Percentiles rank a stretch among this genome's conserved stretches.
These are phyloP conservation scores for Panthera tigris DNA, from an alignment of 2,113 vertebrate species.

Conservation along the genomic window DNA sequence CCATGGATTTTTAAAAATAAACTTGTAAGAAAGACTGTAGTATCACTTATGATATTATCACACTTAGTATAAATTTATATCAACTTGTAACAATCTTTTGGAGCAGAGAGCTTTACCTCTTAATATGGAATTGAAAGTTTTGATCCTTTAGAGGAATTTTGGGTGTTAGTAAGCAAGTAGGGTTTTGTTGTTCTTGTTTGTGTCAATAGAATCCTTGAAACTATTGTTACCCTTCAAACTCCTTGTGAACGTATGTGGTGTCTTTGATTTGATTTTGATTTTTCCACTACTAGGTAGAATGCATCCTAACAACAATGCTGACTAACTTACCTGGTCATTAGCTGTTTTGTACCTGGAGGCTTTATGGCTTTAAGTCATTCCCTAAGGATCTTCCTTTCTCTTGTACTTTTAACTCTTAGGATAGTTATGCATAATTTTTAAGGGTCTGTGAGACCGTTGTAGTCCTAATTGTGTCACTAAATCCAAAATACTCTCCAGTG, in stretches of 20 bases:
- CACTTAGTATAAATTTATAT: neutral
- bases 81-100: neutral
- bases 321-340: neutral
- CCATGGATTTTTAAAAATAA: neutral
- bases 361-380: neutral
- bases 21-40: neutral
- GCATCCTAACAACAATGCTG: neutral
- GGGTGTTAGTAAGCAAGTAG: neutral
- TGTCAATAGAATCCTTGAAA: neutral
- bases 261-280: slow-evolving; percentile 8
- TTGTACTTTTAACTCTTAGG: neutral
- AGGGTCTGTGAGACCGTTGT: neutral
- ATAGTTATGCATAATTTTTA: neutral
- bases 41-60: neutral
- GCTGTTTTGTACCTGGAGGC: neutral
- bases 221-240: neutral
- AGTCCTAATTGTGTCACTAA: slow-evolving; percentile 8
- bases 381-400: neutral
- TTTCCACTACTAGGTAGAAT: neutral
- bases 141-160: slow-evolving; percentile 3
- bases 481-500: neutral
- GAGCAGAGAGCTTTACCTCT: neutral
- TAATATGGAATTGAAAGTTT: neutral
- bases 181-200: neutral
- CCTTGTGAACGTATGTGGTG: neutral